These are phyloP conservation scores for Volucella inanis DNA, from an alignment of 2,888 invertebrate species.

Conservation along the genomic window DNA sequence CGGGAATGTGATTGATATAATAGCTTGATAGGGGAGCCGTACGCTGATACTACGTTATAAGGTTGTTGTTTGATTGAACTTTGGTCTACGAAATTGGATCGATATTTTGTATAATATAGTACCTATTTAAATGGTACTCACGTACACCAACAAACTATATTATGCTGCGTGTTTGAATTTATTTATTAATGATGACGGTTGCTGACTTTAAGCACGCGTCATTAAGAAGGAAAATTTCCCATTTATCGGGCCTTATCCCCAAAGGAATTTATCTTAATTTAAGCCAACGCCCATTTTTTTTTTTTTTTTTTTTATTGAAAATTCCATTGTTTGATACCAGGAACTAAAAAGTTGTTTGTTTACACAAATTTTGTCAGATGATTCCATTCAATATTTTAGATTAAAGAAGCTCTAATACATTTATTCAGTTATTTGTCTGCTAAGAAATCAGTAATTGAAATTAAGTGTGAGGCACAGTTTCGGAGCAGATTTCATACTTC, in stretches of 20 bases:
- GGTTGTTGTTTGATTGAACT: slow-evolving; percentile 52
- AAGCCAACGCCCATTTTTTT: not conserved
- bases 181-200: slow-evolving; percentile 68
- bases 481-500: too few species aligned
- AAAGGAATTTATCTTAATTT: slow-evolving; percentile 35
- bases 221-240: not conserved
- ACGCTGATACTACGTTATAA: not conserved
- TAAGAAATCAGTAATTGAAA: too few species aligned
- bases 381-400: too few species aligned
- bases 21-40: slow-evolving; percentile 9
- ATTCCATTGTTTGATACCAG: too few species aligned
- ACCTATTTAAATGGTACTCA: slow-evolving; percentile 51
- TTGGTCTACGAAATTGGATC: slow-evolving; percentile 43
- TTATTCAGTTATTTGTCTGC: too few species aligned
- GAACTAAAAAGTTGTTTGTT: too few species aligned
- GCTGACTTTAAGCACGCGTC: slow-evolving; percentile 15
- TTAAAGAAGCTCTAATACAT: too few species aligned
- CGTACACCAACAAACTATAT: slow-evolving; percentile 55
- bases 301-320: too few species aligned
- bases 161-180: slow-evolving; percentile 61
- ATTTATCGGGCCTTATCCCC: not conserved
- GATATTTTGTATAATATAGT: slow-evolving; percentile 28
- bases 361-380: too few species aligned
- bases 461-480: too few species aligned
- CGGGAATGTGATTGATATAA: slow-evolving; percentile 64